Percentiles rank a stretch among this genome's conserved stretches.
phyloP scores from a whole-genome alignment of 2,888 invertebrate genomes.

The Tetragnatha montana region DNA sequence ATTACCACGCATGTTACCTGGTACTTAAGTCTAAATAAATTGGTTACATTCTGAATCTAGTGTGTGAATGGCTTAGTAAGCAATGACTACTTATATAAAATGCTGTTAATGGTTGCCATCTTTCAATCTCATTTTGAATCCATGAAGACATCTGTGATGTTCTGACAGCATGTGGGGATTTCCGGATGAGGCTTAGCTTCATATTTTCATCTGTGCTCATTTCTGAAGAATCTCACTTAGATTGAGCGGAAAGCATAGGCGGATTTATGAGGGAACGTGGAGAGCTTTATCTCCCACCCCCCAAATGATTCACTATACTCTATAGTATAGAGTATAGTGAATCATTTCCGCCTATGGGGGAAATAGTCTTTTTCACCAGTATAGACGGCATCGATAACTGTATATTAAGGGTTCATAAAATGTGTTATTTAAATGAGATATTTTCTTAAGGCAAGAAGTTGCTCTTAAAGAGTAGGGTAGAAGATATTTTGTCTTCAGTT shows the following conservation, averaged over 20 bases:
- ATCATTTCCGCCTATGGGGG: neutral
- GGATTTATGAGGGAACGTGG: too few species aligned
- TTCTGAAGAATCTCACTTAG: constrained; percentile 42
- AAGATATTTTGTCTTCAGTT: constrained; percentile 60
- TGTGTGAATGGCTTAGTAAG: too few species aligned
- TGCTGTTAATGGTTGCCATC: too few species aligned
- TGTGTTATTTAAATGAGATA: constrained; percentile 64
- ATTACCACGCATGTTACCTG: too few species aligned
- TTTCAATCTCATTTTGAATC: too few species aligned
- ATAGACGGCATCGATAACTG: constrained; percentile 64
- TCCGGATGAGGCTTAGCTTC: constrained; percentile 24
- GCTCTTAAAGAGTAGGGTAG: constrained; percentile 42
- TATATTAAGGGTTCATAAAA: constrained; percentile 47
- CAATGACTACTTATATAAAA: too few species aligned
- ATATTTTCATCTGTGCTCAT: constrained; percentile 15
- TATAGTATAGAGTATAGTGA: too few species aligned
- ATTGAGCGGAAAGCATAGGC: neutral
- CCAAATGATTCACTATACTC: too few species aligned
- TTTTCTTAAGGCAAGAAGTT: constrained; percentile 57
- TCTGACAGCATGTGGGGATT: neutral
- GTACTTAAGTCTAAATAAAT: too few species aligned
- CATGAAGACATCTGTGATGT: too few species aligned
- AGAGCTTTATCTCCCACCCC: too few species aligned
- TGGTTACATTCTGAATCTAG: too few species aligned
- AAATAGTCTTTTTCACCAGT: constrained; percentile 29